Percentiles rank a stretch among this genome's conserved stretches.
phyloP scores from a whole-genome alignment of 2,888 invertebrate genomes.

The Drosophila multiciliata region DNA sequence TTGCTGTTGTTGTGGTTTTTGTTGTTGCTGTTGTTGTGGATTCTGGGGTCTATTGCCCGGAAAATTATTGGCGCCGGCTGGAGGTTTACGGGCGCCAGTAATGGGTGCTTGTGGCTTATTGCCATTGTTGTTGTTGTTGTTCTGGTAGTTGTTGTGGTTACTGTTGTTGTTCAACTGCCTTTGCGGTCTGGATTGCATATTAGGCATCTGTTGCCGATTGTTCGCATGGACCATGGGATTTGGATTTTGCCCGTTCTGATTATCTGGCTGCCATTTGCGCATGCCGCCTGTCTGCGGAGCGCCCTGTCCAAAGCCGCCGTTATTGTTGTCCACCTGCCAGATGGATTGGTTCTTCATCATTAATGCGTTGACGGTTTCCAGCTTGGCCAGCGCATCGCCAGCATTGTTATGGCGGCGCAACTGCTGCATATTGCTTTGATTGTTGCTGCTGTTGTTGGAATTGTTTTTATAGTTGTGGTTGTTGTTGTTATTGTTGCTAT shows the following conservation, averaged over 20 bases:
- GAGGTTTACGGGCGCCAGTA: conserved; percentile 18
- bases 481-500: background rate
- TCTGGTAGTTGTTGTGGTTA: conserved; percentile 7
- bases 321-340: conserved; percentile 50
- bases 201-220: conserved; percentile 18
- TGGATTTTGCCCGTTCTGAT: background rate
- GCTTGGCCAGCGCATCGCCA: conserved; percentile 18
- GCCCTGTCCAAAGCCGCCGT: conserved; percentile 14
- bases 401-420: conserved; percentile 30
- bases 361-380: conserved; percentile 41
- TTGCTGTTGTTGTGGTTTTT: conserved; percentile 10
- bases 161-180: conserved; percentile 10
- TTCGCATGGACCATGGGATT: conserved; percentile 4
- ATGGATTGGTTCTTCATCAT: conserved; percentile 32
- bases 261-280: conserved; percentile 24
- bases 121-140: conserved; percentile 2
- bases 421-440: conserved; percentile 13
- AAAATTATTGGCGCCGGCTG: conserved; percentile 1
- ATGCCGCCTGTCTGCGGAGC: conserved; percentile 5
- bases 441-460: conserved; percentile 17
- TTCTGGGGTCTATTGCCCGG: conserved; percentile 27
- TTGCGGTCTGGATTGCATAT: conserved; percentile 4
- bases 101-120: conserved; percentile 12
- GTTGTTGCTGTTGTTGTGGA: conserved; percentile 20
- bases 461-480: conserved; percentile 25